phyloP scores from a whole-genome alignment of 2,888 invertebrate species.

The Calliphora vomitoria region DNA sequence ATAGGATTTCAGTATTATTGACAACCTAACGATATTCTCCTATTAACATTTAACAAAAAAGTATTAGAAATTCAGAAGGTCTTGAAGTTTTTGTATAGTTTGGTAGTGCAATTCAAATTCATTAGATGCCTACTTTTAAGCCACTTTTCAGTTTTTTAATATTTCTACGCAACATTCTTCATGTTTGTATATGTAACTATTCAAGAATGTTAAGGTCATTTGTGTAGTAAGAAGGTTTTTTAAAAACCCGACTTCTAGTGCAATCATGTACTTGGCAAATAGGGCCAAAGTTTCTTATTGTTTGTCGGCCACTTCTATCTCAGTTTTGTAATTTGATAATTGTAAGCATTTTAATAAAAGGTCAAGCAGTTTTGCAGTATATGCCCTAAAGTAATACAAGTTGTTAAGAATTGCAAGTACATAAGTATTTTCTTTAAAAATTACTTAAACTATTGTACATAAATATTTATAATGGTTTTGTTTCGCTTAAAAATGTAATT shows the following conservation, averaged over 20 bases:
- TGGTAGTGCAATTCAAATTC: background rate
- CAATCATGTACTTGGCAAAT: conserved; percentile 40
- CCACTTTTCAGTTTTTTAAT: background rate
- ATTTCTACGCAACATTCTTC: background rate
- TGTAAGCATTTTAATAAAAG: conserved; percentile 25
- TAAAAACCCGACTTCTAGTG: background rate
- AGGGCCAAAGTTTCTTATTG: conserved; percentile 15
- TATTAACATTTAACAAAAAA: too few relatives aligned
- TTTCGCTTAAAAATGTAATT: conserved; percentile 6
- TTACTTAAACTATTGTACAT: background rate
- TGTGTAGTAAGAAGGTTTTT: background rate
- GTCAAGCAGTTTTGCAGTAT: conserved; percentile 22
- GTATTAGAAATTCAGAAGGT: too few relatives aligned
- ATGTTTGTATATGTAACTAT: background rate
- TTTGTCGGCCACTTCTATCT: conserved; percentile 25
- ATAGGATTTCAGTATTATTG: too few relatives aligned
- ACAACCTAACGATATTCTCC: too few relatives aligned
- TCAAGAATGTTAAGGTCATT: conserved; percentile 56
- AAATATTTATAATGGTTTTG: conserved; percentile 6
- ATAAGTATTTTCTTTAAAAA: too few relatives aligned
- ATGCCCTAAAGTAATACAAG: background rate
- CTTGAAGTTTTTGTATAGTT: too few relatives aligned
- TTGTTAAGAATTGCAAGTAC: background rate
- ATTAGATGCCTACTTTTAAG: background rate
- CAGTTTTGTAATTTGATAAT: background rate